These are phyloP conservation scores for Oryzias javanicus DNA, from an alignment of 2,113 vertebrate species.

Conservation along the genomic window DNA sequence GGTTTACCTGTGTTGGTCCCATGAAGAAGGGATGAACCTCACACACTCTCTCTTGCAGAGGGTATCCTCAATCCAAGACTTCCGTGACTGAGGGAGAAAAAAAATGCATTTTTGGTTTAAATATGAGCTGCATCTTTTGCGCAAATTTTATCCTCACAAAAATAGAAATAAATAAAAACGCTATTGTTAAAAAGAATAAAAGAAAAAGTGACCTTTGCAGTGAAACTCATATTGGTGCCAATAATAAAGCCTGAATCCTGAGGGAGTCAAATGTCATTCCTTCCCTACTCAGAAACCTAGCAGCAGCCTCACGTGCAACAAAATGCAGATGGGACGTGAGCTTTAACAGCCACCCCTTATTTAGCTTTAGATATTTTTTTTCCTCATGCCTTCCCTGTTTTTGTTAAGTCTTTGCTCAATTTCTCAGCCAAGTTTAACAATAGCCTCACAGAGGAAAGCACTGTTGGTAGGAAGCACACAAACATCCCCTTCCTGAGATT, in stretches of 20 bases:
- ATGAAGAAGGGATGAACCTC: constrained; percentile 84
- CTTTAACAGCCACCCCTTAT: neutral
- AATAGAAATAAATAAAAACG: neutral
- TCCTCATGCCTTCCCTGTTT: constrained; percentile 6
- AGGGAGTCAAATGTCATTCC: neutral
- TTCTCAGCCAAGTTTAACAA: constrained; percentile 49
- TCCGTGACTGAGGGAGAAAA: constrained; percentile 78
- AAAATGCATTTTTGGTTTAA: constrained; percentile 8
- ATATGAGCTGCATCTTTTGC: neutral
- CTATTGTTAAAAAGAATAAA: neutral
- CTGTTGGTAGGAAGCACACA: constrained; percentile 55
- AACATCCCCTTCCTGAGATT: constrained; percentile 63
- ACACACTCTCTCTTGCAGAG: constrained; percentile 92
- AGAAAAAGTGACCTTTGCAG: constrained; percentile 42
- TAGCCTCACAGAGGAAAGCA: constrained; percentile 20
- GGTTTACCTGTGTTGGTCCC: constrained; percentile 76
- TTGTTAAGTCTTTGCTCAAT: constrained; percentile 9
- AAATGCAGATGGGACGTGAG: constrained; percentile 8
- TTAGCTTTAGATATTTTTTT: constrained; percentile 11
- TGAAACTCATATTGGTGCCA: constrained; percentile 39
- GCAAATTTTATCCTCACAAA: constrained; percentile 5
- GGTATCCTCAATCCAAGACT: constrained; percentile 90
- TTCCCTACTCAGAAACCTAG: constrained; percentile 3
- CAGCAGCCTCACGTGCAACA: constrained; percentile 4
- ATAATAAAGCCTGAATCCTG: constrained; percentile 3